These are phyloP conservation scores for Mastomys coucha DNA, from an alignment of 2,113 vertebrate species.

Conservation along the genomic window DNA sequence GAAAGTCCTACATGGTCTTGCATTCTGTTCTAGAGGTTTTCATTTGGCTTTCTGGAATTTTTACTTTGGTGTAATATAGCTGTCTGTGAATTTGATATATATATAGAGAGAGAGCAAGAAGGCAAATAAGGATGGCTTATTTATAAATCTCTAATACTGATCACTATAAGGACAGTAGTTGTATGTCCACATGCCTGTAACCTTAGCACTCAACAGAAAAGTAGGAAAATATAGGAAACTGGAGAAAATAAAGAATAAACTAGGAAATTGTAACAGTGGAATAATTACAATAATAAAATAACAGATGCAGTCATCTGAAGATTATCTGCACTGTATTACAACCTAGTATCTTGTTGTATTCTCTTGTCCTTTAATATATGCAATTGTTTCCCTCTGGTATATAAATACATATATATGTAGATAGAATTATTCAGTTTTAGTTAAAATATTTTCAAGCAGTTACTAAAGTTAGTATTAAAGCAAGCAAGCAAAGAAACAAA, in stretches of 20 bases:
- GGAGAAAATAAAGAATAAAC: neutral
- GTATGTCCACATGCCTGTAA: neutral
- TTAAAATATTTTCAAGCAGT: slow-evolving; percentile 18
- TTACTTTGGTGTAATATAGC: neutral
- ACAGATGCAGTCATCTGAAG: neutral
- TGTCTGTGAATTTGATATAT: slow-evolving; percentile 28
- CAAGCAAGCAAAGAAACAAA: neutral
- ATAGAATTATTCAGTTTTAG: neutral
- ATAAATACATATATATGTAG: neutral
- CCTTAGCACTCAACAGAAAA: neutral
- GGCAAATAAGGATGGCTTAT: neutral
- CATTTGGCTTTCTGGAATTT: neutral
- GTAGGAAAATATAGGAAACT: neutral
- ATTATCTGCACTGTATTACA: neutral
- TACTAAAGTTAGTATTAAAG: slow-evolving; percentile 37
- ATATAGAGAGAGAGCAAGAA: slow-evolving; percentile 8
- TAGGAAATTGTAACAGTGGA: neutral
- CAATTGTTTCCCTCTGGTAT: neutral
- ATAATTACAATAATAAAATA: neutral
- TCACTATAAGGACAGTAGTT: neutral
- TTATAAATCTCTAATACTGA: neutral
- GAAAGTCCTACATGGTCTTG: no score
- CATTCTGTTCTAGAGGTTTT: slow-evolving; percentile 37
- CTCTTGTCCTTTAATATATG: neutral
- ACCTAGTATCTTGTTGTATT: neutral